A percentile compares a stretch with the other conserved stretches of the same genome.
Conservation (phyloP, 2,888 invertebrate species). For the Mellilla xanthometata region DNA sequence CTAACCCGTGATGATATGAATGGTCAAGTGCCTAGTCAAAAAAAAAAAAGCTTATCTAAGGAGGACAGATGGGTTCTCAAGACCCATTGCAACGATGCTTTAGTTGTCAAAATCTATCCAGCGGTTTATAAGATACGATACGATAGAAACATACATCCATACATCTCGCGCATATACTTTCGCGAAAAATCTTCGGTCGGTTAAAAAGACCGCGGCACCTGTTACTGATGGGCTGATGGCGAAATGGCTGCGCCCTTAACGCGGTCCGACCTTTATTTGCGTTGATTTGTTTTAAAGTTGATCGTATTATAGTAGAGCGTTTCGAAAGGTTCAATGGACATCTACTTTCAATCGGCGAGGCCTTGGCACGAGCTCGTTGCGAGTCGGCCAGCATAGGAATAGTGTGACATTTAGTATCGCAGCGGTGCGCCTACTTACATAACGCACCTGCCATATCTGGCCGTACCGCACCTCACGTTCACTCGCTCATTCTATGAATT, state of each 20-base stretch:
- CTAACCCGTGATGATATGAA: too few species aligned
- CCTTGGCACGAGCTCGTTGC: conserved; percentile 63
- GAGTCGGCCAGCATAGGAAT: conserved; percentile 58
- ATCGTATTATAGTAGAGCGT: conserved; percentile 38
- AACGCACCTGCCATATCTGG: conserved; percentile 81
- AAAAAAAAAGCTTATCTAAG: too few species aligned
- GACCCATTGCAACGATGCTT: too few species aligned
- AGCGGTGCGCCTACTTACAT: conserved; percentile 65
- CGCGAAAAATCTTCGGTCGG: too few species aligned
- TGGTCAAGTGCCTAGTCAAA: too few species aligned
- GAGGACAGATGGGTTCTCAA: too few species aligned
- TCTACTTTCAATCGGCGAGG: conserved; percentile 69
- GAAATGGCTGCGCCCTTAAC: conserved; percentile 51
- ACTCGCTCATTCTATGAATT: conserved; percentile 79
- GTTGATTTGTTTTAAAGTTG: conserved; percentile 42
- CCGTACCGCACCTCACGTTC: conserved; percentile 73
- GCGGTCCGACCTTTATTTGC: conserved; percentile 41
- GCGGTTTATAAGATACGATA: too few species aligned
- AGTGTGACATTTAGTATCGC: conserved; percentile 68
- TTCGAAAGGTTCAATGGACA: conserved; percentile 56
- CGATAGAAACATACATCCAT: too few species aligned
- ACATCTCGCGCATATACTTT: too few species aligned
- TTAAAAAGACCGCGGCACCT: conserved; percentile 52
- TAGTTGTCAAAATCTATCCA: too few species aligned
- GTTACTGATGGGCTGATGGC: conserved; percentile 52